Base-by-base conservation (phyloP, 2,797 vertebrate species). In the Moxostoma hubbsi region DNA sequence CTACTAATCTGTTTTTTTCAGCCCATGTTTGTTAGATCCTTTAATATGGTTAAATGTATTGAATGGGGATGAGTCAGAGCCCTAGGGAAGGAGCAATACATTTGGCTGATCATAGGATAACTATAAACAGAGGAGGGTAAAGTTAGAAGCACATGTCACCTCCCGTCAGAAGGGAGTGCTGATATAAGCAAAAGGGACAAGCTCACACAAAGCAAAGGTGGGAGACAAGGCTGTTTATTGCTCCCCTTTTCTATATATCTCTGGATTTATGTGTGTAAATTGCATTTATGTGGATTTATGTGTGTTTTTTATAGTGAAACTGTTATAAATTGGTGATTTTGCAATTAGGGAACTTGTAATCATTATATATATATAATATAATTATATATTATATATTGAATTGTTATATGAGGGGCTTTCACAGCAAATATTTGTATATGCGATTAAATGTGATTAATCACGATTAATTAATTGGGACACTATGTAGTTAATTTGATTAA, bases 101-200 rank as follows among this genome's bases (percentile, higher is more conserved):
- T 83, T 79, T 81, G 58, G 57, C 49, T 83, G 63, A 83, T 80
- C 69, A 73, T 73, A 45, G 46, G n/a, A 73, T 66, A 61, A 71
- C 75, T 82, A 78, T 78, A 79, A 81, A 84, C 66, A 84, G 79
- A 71, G 50, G 13, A 36, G 50, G 12, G 67, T 80, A 55, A 80
- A 77, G 64, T 81, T 66, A 73, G 73, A 75, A 46, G 53, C 58
- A 24, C 54, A 59, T 57, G 62, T 71, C 74, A 75, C 65, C 65
- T 77, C 54, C 70, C 53, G 16, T 83, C 73, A 75, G 72, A 71
- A 64, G 54, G 50, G 24, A 80, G 53, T 51, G 54, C 66, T 59
- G 73, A 80, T 75, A 75, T 80, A 47, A 7, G 81, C 57, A 64
- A 61, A 69, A 63, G 51, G 15, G 47, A 55, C 57, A 66, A 74